Evolutionary conservation across 2,797 vertebrate genomes (phyloP).

Genomic region (Neosilurus mollespiculum): DNA sequence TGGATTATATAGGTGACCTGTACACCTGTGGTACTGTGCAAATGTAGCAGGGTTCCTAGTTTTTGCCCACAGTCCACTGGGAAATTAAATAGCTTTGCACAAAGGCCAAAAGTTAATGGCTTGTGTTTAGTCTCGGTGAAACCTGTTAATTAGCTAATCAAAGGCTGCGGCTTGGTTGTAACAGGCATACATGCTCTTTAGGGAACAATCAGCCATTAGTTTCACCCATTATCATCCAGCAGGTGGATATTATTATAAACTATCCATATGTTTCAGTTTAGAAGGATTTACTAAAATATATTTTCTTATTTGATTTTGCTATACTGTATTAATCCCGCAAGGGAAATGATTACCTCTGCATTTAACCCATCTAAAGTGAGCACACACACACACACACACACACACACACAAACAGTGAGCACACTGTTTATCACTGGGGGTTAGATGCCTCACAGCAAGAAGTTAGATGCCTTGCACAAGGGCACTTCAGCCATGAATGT

Average conservation of each 20-base stretch:
- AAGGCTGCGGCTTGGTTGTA: slow-evolving; percentile 31
- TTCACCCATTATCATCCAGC: slow-evolving; percentile 6
- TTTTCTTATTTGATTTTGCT: too few relatives aligned
- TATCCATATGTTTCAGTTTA: slow-evolving; percentile 2
- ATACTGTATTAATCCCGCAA: too few relatives aligned
- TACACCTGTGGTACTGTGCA: slow-evolving; percentile 41
- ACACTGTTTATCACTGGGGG: too few relatives aligned
- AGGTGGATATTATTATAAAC: not conserved
- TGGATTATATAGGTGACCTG: slow-evolving; percentile 52
- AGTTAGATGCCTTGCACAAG: too few relatives aligned
- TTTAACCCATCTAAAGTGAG: too few relatives aligned
- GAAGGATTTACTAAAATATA: not conserved
- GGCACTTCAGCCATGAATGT: too few relatives aligned
- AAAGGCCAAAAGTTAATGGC: slow-evolving; percentile 56
- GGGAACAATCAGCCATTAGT: slow-evolving; percentile 19
- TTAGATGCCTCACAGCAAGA: too few relatives aligned
- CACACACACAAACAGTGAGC: too few relatives aligned
- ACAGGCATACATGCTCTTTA: not conserved
- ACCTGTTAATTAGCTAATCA: slow-evolving; percentile 57
- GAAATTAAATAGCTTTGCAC: slow-evolving; percentile 54
- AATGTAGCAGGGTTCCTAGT: slow-evolving; percentile 37
- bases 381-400: too few relatives aligned
- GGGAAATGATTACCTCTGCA: too few relatives aligned
- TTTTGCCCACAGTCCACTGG: slow-evolving; percentile 40
- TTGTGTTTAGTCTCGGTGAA: slow-evolving; percentile 55